Evolutionary conservation across 2,888 invertebrate genomes (phyloP), one percentile per base, ranked within the genome.

Genomic region (Idaea dimidiata): DNA sequence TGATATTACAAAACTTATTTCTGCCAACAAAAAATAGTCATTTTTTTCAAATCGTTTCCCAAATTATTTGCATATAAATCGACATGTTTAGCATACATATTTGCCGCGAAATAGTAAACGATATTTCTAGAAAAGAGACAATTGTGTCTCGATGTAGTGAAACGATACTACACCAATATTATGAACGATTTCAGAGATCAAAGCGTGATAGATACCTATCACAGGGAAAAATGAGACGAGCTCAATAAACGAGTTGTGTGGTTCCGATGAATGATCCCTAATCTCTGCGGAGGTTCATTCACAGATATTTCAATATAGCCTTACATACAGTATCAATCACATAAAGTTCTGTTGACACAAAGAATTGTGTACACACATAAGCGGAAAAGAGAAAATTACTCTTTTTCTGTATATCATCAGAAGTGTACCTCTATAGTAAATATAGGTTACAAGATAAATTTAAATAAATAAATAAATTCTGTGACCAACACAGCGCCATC

Each of bases 141-240:
- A 63, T 68, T 66, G 62, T 69, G 67, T 70, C 63, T 68, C 69
- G 69, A 73, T 70, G 67, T 17, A 56, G 67, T 66, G 71, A 73
- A 71, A 72, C 69, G 71, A 72, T 74, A 79, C 78, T 78, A 72
- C 68, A 63, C 67, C 74, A 76, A 77, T 77, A 77, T 79, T 71
- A 72, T 74, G 75, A 80, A 75, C 72, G 73, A 76, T 77, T 76
- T 66, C 63, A 72, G 72, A 77, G 75, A 80, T 82, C 79, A 80
- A 81, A 82, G 78, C 74, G 43, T 43, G 43, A 72, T 68, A 66
- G 64, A 73, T 73, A 69, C 70, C 73, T 69, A 72, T 63, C 72
- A 66, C n/a, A 68, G 75, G 73, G 75, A 77, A 75, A 74, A 79
- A 81, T 79, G 75, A 72, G 72, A 70, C 69, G 73, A 71, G 70